Conservation (phyloP, 2,113 vertebrate genomes). For the Pseudorhombus dupliciocellatus region DNA sequence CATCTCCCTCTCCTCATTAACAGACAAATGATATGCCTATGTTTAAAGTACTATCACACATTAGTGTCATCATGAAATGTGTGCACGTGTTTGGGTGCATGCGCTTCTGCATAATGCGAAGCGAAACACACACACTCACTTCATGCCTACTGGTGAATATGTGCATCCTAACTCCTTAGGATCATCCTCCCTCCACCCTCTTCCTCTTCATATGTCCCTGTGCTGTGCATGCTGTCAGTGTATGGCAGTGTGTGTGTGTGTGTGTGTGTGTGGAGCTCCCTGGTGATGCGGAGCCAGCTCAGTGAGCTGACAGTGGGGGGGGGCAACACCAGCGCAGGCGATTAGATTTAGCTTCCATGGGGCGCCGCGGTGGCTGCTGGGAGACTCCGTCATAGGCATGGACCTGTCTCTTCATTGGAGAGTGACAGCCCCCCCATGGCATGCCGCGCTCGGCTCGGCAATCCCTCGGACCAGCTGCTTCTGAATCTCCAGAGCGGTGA, state of each 20-base stretch:
- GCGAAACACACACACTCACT: constrained; percentile 23
- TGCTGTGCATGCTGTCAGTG: constrained; percentile 50
- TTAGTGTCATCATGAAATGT: constrained; percentile 70
- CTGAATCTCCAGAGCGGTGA: constrained; percentile 49
- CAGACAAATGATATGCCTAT: constrained; percentile 96
- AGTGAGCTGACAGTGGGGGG: constrained; percentile 72
- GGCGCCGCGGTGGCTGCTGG: constrained; percentile 74
- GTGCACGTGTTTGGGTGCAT: constrained; percentile 25
- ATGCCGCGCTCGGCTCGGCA: constrained; percentile 47
- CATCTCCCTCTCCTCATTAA: constrained; percentile 95
- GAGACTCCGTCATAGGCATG: constrained; percentile 69
- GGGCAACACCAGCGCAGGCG: constrained; percentile 58
- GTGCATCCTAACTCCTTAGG: constrained; percentile 52
- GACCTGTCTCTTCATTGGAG: constrained; percentile 74
- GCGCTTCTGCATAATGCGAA: constrained; percentile 37
- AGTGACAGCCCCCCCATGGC: constrained; percentile 79
- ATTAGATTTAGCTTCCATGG: constrained; percentile 80
- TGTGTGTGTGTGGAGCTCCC: constrained; percentile 55
- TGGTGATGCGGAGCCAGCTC: constrained; percentile 74
- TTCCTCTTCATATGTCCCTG: constrained; percentile 54
- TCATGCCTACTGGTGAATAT: constrained; percentile 18
- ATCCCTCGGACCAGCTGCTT: constrained; percentile 48
- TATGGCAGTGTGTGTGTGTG: constrained; percentile 22
- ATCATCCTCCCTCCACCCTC: constrained; percentile 67
- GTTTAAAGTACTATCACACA: constrained; percentile 90